Evolutionary conservation across 2,888 invertebrate species (phyloP), one percentile per base, ranked within the genome.

Genomic region (Rhabditophanes sp.): DNA sequence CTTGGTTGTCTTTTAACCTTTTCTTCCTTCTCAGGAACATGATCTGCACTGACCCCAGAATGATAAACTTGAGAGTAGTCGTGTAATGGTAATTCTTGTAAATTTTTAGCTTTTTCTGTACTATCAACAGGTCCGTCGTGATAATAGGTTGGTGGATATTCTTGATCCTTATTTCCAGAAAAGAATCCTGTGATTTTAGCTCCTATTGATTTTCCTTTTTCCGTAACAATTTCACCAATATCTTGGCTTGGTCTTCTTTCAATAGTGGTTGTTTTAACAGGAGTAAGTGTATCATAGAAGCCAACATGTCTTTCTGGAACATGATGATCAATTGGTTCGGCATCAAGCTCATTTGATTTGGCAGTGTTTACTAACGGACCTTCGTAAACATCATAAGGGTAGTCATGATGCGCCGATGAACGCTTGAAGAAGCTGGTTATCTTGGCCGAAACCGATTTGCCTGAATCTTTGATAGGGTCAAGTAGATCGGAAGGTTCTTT

Each of bases 351-450:
- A 15, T 12, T 7, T n/a, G 32, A 25, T 25, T 36, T 21, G 12
- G 25, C 33, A 22, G 44, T 48, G 20, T 35, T 33, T 12, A 44
- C 43, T 8, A 37, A 14, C 25, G 45, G 42, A 23, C 47, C 47
- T 7, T 37, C 39, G 30, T 39, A 47, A 25, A 20, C 14, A 12
- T 42, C 45, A 26, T 39, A 39, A 18, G 46, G 46, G 25, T 46
- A 48, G 35, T 48, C 48, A 11, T 23, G 27, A 16, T 44, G 44
- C 18, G 44, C 34, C 7, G 39, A 21, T 3, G 31, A 25, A 30
- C 36, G 36, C 29, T 45, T 46, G 39, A 46, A 46, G 22, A 46
- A 31, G 20, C 48, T 44, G 21, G 41, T 42, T 21, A 46, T 35
- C 31, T 8, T 42, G 30, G 5, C 18, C 18, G 18, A 35, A 30